Evolutionary conservation across 1,140 invertebrate genomes (phyloP).

Genomic region (Potamilus streckersoni): DNA sequence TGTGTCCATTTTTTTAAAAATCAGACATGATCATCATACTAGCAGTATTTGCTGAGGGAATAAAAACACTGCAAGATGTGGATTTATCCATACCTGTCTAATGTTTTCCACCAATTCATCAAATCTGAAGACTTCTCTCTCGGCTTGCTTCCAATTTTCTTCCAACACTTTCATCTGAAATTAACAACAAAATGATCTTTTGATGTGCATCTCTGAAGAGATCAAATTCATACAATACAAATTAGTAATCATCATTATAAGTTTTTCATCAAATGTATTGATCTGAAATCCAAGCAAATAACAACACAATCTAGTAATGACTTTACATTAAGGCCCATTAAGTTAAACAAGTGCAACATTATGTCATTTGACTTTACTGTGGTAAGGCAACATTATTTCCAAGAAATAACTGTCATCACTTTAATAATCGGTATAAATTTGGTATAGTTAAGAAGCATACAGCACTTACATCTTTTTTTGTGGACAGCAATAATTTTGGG

Average conservation of each 20-base stretch:
- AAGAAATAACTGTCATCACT: no score
- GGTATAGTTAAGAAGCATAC: no score
- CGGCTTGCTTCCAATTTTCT: constrained; percentile 29
- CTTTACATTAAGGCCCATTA: no score
- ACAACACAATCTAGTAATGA: no score
- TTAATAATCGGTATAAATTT: no score
- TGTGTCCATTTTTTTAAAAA: background rate
- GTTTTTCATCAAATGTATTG: background rate
- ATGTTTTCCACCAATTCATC: constrained; percentile 25
- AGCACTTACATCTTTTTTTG: no score
- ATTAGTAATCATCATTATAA: constrained; percentile 4
- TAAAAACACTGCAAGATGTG: background rate
- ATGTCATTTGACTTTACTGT: no score
- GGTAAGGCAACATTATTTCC: no score
- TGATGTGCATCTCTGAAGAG: background rate
- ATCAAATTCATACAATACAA: background rate
- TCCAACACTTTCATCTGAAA: constrained; percentile 24
- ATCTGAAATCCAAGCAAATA: constrained; percentile 1
- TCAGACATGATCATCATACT: background rate
- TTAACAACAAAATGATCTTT: background rate
- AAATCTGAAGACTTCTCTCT: constrained; percentile 29
- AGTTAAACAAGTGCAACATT: no score
- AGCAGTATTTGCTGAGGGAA: background rate
- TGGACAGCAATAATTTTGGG: no score
- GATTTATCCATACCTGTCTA: constrained; percentile 9